Evolutionary conservation across 2,113 vertebrate species (phyloP), one percentile per base, ranked within the genome.

Genomic region (Pantherophis guttatus): DNA sequence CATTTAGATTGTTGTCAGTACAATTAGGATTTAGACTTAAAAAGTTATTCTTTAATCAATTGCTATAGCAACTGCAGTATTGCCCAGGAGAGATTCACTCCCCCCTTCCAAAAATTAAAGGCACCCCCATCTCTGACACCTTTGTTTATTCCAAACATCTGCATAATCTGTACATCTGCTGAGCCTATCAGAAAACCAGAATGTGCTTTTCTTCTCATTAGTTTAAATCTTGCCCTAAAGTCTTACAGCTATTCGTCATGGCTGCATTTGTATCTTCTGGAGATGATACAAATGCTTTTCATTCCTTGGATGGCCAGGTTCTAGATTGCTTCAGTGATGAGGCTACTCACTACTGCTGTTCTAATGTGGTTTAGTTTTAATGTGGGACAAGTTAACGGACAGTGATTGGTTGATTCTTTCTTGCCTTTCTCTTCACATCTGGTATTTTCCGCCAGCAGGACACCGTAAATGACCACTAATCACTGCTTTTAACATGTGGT

Each of bases 21-120:
- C 96, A 97, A 97, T 97, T 94, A 97, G 95, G 96, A 95, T 92
- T 96, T 95, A 91, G 96, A 96, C 96, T 96, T 96, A 95, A 96
- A 96, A 97, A 96, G 88, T 75, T 62, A 92, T 87, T 55, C 87
- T 86, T 91, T 91, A 93, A 97, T 96, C 93, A 94, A 96, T 96
- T 81, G 26, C 94, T 96, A 96, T 97, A 94, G 97, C 97, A 97
- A 97, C 96, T 87, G 93, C 94, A 95, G 94, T 96, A 96, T 95
- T 94, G 92, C 92, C 92, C 95, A 89, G 95, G 96, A 96, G 95
- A 95, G 54, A 93, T 44, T 95, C 91, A 95, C 81, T 57, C 52
- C 21, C 33, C 17, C 26, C 44, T 48, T 26, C 52, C 59, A 89
- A 92, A 89, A 90, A 90, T 93, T 59, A 90, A 90, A 81, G 26